Percentiles rank a stretch among this genome's conserved stretches.
These are phyloP conservation scores for Holothuria glaberrima DNA, from an alignment of 35 echinoderm and acorn worm genomes.

Conservation along the genomic window DNA sequence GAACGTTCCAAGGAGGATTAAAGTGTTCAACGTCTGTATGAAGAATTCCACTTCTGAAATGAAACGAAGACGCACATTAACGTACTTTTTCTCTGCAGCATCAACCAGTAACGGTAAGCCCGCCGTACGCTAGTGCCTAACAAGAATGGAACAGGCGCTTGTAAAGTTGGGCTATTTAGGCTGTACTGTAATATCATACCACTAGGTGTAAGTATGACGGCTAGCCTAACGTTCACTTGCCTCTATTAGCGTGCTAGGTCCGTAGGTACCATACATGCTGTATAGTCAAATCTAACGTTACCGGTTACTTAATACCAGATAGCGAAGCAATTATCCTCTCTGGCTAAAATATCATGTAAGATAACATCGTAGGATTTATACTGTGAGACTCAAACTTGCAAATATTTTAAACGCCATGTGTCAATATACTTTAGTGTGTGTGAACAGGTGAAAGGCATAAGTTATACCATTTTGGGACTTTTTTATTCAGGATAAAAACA, in stretches of 20 bases:
- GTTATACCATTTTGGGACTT: constrained; percentile 10
- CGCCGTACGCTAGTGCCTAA: constrained; percentile 3
- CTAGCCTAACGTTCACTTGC: not conserved
- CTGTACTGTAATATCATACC: constrained; percentile 9
- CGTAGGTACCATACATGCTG: not conserved
- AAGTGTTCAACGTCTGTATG: constrained; percentile 8
- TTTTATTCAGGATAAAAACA: not conserved
- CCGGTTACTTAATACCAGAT: not conserved
- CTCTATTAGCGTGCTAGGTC: constrained; percentile 10
- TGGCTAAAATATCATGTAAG: too few species aligned
- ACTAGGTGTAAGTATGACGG: constrained; percentile 1
- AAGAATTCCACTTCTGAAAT: constrained; percentile 10
- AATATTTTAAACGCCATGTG: too few species aligned
- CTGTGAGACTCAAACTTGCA: too few species aligned
- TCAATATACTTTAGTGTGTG: not conserved
- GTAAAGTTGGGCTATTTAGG: constrained; percentile 20
- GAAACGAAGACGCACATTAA: constrained; percentile 20
- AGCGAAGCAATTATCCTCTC: too few species aligned
- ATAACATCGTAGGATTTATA: too few species aligned
- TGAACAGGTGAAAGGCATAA: too few species aligned
- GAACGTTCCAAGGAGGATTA: not conserved
- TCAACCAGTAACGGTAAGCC: constrained; percentile 10
- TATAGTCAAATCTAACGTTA: not conserved
- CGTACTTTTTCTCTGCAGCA: constrained; percentile 10
- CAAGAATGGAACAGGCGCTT: constrained; percentile 18